Conservation (phyloP, 2,888 invertebrate species). For the Platerodrilus igneus region DNA sequence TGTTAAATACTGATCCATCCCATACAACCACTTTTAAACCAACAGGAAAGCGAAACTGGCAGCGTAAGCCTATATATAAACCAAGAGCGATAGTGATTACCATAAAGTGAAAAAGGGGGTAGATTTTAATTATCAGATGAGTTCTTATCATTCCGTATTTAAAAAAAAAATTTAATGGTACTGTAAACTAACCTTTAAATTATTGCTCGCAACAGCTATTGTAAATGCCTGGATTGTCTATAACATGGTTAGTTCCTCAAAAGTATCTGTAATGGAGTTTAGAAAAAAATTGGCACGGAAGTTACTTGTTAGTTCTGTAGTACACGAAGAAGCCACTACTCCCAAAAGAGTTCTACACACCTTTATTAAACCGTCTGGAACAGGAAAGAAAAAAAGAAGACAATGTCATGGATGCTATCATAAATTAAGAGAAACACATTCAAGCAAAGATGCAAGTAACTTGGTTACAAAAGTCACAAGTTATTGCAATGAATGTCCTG, state of each 20-base stretch:
- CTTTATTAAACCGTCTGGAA: constrained; percentile 1
- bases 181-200: constrained; percentile 1
- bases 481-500: constrained; percentile 4
- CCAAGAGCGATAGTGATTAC: too few relatives aligned
- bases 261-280: background rate
- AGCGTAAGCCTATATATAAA: constrained; percentile 1
- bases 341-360: constrained; percentile 5
- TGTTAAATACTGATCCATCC: too few relatives aligned
- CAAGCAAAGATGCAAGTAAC: too few relatives aligned
- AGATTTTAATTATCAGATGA: constrained; percentile 2
- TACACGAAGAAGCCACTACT: constrained; percentile 4
- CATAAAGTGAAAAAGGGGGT: background rate
- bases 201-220: background rate
- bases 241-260: background rate
- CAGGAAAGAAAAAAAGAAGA: constrained; percentile 2
- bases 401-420: background rate
- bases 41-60: constrained; percentile 4
- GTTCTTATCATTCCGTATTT: constrained; percentile 1
- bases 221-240: too few relatives aligned
- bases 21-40: constrained; percentile 4
- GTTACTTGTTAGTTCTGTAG: constrained; percentile 1
- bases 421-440: too few relatives aligned
- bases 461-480: constrained; percentile 3
- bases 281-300: constrained; percentile 1
- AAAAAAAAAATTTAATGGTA: background rate